Base-by-base conservation (phyloP, 2,113 vertebrate genomes). In the Seriola rivoliana region DNA sequence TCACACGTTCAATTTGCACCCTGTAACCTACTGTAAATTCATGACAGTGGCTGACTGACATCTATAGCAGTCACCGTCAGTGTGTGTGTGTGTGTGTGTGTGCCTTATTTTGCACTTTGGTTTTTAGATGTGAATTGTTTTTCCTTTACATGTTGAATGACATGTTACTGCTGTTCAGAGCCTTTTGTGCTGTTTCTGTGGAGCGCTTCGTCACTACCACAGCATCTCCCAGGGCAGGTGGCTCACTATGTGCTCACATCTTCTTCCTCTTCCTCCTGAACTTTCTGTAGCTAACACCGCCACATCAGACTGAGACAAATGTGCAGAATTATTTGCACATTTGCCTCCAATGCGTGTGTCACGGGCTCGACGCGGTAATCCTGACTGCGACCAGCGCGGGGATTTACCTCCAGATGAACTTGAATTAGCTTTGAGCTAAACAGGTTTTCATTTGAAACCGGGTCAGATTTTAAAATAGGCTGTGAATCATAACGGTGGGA, bases 1-100 rank as follows among this genome's bases (percentile, higher is more conserved):
- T 71, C 12, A 29, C 59, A 67, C 75, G 69, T 42, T 69, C 73
- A 78, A 85, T 75, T 71, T 80, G 84, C 75, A 79, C 23, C 59
- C 5, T 77, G 64, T 14, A 40, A 40, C 40, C 40, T 42, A 29
- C 50, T 80, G 68, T 82, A 69, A 82, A 64, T 50, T 38, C 71
- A 70, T 36, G 34, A 34, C 55, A 72, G 64, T 6, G 23, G 19
- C 5, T 60, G 75, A 67, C 74, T 86, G 58, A 74, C 50, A 52
- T 65, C 34, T n/a, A 42, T 4, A 36, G 16, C 25, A 21, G 34
- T 25, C 12, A 48, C 42, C 48, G 2, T 60, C 9, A 17, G 14
- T 52, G 23, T 42, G 29, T 68, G 77, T 81, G 60, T 69, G 48
- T 67, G 32, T 38, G 42, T 62, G 23, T 40, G 29, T 68, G 77